Evolutionary conservation across 2,113 vertebrate genomes (phyloP).

Genomic region (Rousettus leschenaultii): DNA sequence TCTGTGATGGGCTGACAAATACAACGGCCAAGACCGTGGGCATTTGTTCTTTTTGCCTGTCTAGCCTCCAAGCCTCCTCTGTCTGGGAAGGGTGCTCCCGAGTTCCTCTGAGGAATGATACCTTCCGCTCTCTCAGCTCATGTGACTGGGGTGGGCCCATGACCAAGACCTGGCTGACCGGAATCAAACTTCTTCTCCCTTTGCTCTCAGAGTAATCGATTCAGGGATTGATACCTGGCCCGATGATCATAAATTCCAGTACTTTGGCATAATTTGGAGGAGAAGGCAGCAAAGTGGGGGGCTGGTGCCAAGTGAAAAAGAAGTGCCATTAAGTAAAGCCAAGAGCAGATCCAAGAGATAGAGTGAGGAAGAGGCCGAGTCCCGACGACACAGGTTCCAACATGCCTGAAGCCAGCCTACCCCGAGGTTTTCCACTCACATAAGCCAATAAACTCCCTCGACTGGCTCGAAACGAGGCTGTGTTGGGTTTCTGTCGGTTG

Average conservation of each 20-base stretch:
- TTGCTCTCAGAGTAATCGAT: too few relatives aligned
- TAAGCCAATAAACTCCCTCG: not conserved
- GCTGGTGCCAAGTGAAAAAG: not conserved
- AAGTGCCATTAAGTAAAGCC: not conserved
- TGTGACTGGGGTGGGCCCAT: too few relatives aligned
- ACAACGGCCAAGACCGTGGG: not conserved
- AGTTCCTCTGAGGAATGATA: not conserved
- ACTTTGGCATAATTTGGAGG: not conserved
- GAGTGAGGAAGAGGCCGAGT: not conserved
- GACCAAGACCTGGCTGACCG: not conserved
- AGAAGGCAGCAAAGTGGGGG: not conserved
- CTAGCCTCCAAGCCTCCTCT: not conserved
- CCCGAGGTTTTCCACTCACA: not conserved
- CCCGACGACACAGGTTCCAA: not conserved
- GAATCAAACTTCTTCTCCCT: not conserved
- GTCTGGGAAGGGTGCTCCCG: not conserved
- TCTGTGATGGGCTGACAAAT: not conserved
- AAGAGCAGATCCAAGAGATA: not conserved
- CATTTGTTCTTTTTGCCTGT: not conserved
- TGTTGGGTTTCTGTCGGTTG: not conserved
- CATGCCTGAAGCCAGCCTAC: not conserved
- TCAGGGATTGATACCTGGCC: not conserved
- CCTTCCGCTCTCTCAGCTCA: not conserved
- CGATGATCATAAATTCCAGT: not conserved
- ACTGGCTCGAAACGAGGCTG: not conserved